Percentiles rank a stretch among this genome's conserved stretches.
Conservation (phyloP, 92 coral and sea anemone species). For the Paragorgia papillata region DNA sequence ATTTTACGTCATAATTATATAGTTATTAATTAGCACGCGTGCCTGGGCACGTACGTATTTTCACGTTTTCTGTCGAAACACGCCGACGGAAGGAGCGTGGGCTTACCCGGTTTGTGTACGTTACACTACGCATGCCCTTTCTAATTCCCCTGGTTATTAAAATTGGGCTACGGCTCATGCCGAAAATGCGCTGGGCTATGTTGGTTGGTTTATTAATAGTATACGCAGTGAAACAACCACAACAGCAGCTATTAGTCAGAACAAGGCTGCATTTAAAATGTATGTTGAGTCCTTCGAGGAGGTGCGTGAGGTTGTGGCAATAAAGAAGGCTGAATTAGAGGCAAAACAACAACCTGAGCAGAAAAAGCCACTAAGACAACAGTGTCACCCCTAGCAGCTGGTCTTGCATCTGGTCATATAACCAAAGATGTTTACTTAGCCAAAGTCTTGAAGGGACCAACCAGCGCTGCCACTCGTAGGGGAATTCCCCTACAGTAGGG, state of each 20-base stretch:
- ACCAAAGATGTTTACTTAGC: conserved; percentile 30
- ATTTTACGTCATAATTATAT: too few species aligned
- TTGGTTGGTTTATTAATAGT: conserved; percentile 38
- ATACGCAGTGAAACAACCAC: conserved; percentile 34
- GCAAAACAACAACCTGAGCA: too few species aligned
- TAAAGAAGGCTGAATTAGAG: not conserved
- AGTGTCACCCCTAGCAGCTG: conserved; percentile 37
- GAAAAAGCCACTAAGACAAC: too few species aligned
- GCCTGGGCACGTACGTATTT: not conserved
- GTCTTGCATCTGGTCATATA: conserved; percentile 21
- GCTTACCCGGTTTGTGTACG: too few species aligned
- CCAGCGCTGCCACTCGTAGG: too few species aligned
- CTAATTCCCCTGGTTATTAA: too few species aligned
- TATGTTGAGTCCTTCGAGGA: conserved; percentile 44
- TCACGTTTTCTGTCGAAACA: conserved; percentile 4
- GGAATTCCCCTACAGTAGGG: too few species aligned
- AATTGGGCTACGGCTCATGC: conserved; percentile 58
- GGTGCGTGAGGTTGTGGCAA: conserved; percentile 27
- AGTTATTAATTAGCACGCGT: too few species aligned
- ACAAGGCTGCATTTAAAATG: conserved; percentile 30
- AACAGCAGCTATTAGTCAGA: conserved; percentile 26
- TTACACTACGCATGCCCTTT: too few species aligned
- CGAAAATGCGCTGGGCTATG: conserved; percentile 52
- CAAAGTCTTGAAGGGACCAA: not conserved
- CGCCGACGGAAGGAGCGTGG: conserved; percentile 50